Percentiles rank a stretch among this genome's conserved stretches.
phyloP scores from a whole-genome alignment of 2,888 invertebrate species.

The Aporophyla lueneburgensis region DNA sequence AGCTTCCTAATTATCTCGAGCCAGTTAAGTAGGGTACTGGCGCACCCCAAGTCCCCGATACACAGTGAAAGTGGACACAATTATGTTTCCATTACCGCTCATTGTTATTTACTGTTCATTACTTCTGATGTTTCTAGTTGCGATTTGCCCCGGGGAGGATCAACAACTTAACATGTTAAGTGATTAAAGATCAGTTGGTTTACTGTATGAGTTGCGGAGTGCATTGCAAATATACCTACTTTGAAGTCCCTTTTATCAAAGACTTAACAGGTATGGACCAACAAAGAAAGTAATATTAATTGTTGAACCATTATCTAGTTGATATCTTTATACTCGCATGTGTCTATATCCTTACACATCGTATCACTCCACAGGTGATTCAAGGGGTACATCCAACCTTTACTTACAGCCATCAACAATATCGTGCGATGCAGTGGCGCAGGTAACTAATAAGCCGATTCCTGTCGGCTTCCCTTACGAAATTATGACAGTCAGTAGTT shows the following conservation, averaged over 20 bases:
- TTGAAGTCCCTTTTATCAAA: neutral
- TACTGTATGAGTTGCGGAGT: neutral
- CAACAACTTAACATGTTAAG: neutral
- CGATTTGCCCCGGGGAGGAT: neutral
- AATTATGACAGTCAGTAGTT: too few species aligned
- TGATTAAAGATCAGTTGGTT: neutral
- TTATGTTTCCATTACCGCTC: constrained; percentile 42
- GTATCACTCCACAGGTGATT: neutral
- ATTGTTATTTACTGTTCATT: constrained; percentile 53
- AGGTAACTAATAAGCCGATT: too few species aligned
- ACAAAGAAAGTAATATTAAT: too few species aligned
- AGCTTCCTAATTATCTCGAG: constrained; percentile 32
- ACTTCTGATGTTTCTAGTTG: constrained; percentile 16
- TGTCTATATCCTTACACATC: neutral
- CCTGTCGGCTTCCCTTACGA: too few species aligned
- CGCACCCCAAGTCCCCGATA: neutral
- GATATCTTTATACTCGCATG: neutral
- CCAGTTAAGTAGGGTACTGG: constrained; percentile 20
- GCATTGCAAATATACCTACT: neutral
- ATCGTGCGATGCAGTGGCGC: neutral
- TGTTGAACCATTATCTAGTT: neutral
- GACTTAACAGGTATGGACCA: neutral
- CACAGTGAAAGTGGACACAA: constrained; percentile 25
- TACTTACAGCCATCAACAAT: neutral
- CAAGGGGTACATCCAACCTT: neutral